A percentile compares a stretch with the other conserved stretches of the same genome.
These are phyloP conservation scores for Macrosiphum euphorbiae DNA, from an alignment of 2,888 invertebrate genomes.

Conservation along the genomic window DNA sequence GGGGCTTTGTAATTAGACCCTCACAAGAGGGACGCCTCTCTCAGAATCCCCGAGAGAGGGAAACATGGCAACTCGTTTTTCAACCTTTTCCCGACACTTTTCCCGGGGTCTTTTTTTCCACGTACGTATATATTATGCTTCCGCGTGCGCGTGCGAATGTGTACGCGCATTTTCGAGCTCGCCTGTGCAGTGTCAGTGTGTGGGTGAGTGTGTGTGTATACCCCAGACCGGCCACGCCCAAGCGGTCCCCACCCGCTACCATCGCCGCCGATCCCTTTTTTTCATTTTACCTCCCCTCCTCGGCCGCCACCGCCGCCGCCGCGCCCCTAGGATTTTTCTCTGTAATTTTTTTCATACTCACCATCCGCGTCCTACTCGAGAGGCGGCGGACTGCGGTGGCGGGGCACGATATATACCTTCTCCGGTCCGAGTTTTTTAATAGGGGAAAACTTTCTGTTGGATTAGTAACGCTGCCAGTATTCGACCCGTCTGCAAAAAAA, in stretches of 20 bases:
- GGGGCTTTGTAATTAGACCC: constrained; percentile 65
- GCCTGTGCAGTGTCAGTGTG: background rate
- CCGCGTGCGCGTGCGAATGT: background rate
- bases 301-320: background rate
- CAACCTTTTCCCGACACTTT: constrained; percentile 65
- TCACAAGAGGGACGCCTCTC: constrained; percentile 61
- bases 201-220: background rate
- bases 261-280: constrained; percentile 58
- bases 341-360: constrained; percentile 60
- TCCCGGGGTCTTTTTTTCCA: constrained; percentile 57
- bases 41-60: constrained; percentile 64
- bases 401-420: constrained; percentile 52
- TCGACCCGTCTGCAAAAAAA: constrained; percentile 61
- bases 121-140: background rate
- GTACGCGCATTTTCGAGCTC: background rate
- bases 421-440: constrained; percentile 58
- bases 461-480: constrained; percentile 64
- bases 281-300: constrained; percentile 1
- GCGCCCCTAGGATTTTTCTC: constrained; percentile 57
- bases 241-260: constrained; percentile 38
- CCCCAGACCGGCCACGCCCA: constrained; percentile 58
- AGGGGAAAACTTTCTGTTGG: constrained; percentile 64
- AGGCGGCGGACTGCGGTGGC: background rate
- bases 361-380: background rate
- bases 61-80: constrained; percentile 65